These are phyloP conservation scores for Galemys pyrenaicus DNA, from an alignment of 2,113 vertebrate species.

Conservation along the genomic window DNA sequence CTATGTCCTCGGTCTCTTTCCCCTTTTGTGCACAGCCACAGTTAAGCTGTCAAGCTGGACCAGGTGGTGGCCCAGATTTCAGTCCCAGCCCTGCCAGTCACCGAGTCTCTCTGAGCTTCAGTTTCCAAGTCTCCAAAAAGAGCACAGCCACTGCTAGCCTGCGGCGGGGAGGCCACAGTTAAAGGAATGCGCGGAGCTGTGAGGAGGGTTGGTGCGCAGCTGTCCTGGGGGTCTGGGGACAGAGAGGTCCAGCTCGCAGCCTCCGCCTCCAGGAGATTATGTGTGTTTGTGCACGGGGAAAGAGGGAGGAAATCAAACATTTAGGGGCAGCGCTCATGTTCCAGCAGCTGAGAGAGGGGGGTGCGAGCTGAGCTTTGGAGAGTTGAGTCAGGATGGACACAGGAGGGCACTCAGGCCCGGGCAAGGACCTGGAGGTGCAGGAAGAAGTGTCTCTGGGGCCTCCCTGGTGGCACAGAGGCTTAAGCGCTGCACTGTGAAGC, in stretches of 20 bases:
- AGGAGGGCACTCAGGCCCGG: not conserved
- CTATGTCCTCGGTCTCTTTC: not conserved
- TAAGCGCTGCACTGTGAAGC: too few species aligned
- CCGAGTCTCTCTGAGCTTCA: not conserved
- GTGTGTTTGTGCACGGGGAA: not conserved
- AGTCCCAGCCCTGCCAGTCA: not conserved
- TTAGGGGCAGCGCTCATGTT: rapidly evolving
- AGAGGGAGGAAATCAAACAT: not conserved
- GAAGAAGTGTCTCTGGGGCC: not conserved
- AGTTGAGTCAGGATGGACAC: not conserved
- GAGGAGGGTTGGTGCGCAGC: not conserved
- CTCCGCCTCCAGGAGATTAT: too few species aligned
- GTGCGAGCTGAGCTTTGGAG: not conserved
- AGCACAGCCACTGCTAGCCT: rapidly evolving
- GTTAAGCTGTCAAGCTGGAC: not conserved
- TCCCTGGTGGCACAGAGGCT: too few species aligned
- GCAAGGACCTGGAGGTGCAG: too few species aligned
- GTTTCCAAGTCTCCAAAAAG: not conserved
- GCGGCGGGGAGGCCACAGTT: not conserved
- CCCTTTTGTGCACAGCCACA: not conserved
- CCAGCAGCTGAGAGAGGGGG: not conserved
- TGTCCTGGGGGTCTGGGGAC: not conserved
- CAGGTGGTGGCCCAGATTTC: not conserved
- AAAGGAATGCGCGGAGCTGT: not conserved
- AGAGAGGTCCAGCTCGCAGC: not conserved